phyloP scores from a whole-genome alignment of 2,888 invertebrate species.

The Carabus problematicus region DNA sequence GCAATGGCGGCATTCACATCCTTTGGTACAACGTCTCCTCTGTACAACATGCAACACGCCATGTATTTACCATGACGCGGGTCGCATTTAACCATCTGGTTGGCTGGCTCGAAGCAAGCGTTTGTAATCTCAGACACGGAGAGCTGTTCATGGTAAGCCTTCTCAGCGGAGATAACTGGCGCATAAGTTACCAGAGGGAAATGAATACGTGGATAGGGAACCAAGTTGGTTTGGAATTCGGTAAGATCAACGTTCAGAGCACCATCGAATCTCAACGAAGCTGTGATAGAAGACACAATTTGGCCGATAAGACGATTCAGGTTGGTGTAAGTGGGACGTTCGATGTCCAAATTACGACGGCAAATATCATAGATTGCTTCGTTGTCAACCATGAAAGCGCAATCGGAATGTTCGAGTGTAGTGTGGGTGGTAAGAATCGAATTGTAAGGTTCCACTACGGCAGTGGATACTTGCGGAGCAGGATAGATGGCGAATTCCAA shows the following conservation, averaged over 20 bases:
- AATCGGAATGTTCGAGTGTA: slow-evolving; percentile 67
- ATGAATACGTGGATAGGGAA: slow-evolving; percentile 69
- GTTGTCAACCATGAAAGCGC: slow-evolving; percentile 66
- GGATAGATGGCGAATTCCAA: slow-evolving; percentile 84
- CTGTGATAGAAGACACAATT: slow-evolving; percentile 66
- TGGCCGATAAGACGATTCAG: slow-evolving; percentile 67
- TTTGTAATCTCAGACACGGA: slow-evolving; percentile 67
- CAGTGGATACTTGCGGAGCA: slow-evolving; percentile 66
- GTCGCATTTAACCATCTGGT: slow-evolving; percentile 67
- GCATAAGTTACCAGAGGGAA: slow-evolving; percentile 67
- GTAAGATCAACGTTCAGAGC: slow-evolving; percentile 68
- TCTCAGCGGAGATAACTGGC: slow-evolving; percentile 66
- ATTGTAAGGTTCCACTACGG: slow-evolving; percentile 69
- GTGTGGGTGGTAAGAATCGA: slow-evolving; percentile 69
- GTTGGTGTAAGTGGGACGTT: slow-evolving; percentile 69
- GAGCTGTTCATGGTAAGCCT: slow-evolving; percentile 66
- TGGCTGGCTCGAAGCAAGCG: slow-evolving; percentile 69
- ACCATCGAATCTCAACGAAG: slow-evolving; percentile 67
- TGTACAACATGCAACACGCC: slow-evolving; percentile 66
- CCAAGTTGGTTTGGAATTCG: slow-evolving; percentile 67
- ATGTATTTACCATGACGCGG: slow-evolving; percentile 64
- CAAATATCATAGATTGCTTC: slow-evolving; percentile 64
- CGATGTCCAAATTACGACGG: slow-evolving; percentile 66
- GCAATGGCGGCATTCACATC: slow-evolving; percentile 66
- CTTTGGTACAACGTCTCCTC: slow-evolving; percentile 57